A percentile compares a stretch with the other conserved stretches of the same genome.
phyloP scores from a whole-genome alignment of 2,888 invertebrate species.

The Lomographa bimaculata region DNA sequence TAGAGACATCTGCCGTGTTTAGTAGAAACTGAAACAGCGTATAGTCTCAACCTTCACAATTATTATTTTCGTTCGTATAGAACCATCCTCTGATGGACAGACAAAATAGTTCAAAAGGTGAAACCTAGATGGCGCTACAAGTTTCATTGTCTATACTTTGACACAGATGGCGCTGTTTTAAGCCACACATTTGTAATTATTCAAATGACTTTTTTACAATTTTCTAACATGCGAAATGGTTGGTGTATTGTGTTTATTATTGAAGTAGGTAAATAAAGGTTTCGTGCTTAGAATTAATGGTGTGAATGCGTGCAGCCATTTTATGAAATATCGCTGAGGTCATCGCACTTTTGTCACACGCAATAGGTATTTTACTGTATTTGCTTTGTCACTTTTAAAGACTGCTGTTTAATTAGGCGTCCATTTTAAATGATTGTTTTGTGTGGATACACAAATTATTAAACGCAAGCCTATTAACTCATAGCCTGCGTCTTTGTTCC shows the following conservation, averaged over 20 bases:
- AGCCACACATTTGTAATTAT: too few relatives aligned
- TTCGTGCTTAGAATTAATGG: constrained; percentile 21
- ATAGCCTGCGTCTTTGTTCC: too few relatives aligned
- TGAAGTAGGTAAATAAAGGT: constrained; percentile 15
- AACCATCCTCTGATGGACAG: too few relatives aligned
- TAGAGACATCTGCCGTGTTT: too few relatives aligned
- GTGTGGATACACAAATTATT: too few relatives aligned
- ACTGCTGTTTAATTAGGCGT: too few relatives aligned
- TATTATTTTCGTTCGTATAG: too few relatives aligned
- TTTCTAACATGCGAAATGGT: constrained; percentile 17
- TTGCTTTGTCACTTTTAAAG: constrained; percentile 5
- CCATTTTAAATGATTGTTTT: too few relatives aligned
- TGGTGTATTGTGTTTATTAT: too few relatives aligned
- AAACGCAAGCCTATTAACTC: too few relatives aligned
- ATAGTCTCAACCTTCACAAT: too few relatives aligned
- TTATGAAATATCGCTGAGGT: constrained; percentile 22
- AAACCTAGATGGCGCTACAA: constrained; percentile 21
- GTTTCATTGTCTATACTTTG: neutral
- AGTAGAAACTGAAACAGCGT: too few relatives aligned
- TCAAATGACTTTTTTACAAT: constrained; percentile 12
- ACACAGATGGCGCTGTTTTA: constrained; percentile 23
- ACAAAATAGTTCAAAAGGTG: neutral
- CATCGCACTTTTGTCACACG: constrained; percentile 29
- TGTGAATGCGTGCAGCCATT: constrained; percentile 27
- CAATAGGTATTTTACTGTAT: constrained; percentile 10